Evolutionary conservation across 2,113 vertebrate species (phyloP).

Genomic region (Dromaius novaehollandiae): DNA sequence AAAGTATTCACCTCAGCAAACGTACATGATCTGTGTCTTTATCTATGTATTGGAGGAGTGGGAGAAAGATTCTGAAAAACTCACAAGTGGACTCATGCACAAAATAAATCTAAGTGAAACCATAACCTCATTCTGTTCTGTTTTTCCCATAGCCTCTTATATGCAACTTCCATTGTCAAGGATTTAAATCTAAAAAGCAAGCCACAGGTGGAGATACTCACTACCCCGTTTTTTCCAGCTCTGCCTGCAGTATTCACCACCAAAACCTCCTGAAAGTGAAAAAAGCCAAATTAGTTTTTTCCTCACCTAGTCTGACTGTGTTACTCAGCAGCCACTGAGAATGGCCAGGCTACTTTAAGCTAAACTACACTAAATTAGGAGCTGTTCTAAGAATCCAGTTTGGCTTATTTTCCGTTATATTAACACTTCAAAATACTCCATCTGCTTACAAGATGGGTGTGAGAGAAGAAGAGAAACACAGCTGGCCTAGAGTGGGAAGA

Average conservation of each 20-base stretch:
- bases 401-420: constrained; percentile 45
- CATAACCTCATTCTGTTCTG: not conserved
- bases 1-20: not conserved
- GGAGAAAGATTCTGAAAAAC: not conserved
- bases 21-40: not conserved
- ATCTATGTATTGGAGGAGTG: not conserved
- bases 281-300: constrained; percentile 28
- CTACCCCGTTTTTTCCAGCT: not conserved
- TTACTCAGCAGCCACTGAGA: constrained; percentile 18
- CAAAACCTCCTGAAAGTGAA: not conserved
- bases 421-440: constrained; percentile 63
- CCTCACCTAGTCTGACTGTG: not conserved
- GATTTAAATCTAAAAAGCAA: not conserved
- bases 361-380: constrained; percentile 41
- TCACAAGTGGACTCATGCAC: rapidly evolving
- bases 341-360: constrained; percentile 3
- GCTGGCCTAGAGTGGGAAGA: constrained; percentile 55
- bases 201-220: not conserved
- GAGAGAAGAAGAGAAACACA: constrained; percentile 60
- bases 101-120: not conserved
- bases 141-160: not conserved
- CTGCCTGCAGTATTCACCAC: not conserved
- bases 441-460: constrained; percentile 69
- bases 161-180: not conserved
- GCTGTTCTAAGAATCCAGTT: constrained; percentile 38